Evolutionary conservation across 2,113 vertebrate genomes (phyloP).

Genomic region (Antechinus flavipes): DNA sequence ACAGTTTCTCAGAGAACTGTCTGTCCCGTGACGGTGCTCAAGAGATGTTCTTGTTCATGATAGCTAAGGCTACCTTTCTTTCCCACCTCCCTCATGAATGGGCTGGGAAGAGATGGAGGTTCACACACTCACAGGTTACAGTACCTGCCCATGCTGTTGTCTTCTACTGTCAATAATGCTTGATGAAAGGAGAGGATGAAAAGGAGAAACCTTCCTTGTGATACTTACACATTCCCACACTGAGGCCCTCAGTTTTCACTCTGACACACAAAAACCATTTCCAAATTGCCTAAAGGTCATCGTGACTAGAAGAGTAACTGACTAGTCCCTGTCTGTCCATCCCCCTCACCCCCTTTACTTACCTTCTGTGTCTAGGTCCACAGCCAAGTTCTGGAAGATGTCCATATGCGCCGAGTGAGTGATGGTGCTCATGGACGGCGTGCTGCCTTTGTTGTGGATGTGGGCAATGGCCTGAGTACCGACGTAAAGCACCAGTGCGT

Average conservation of each 20-base stretch:
- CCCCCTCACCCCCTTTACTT: conserved; percentile 56
- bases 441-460: conserved; percentile 99
- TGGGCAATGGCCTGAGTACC: conserved; percentile 99
- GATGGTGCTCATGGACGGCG: conserved; percentile 99
- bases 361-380: conserved; percentile 99
- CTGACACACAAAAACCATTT: not conserved
- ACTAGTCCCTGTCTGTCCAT: too few species aligned
- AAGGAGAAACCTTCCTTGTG: not conserved
- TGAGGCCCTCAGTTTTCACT: not conserved
- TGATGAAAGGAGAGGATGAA: not conserved
- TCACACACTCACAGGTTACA: not conserved
- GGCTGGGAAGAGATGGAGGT: not conserved
- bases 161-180: not conserved
- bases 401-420: conserved; percentile 99
- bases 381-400: conserved; percentile 99
- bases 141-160: not conserved
- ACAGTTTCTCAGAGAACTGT: not conserved
- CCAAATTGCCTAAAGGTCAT: not conserved
- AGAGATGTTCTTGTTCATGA: not conserved
- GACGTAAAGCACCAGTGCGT: conserved; percentile 97
- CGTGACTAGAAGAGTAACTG: not conserved
- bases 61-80: not conserved
- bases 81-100: not conserved
- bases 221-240: not conserved
- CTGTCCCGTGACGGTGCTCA: not conserved